phyloP scores from a whole-genome alignment of 1,140 invertebrate genomes.

The Zaprionus nigranus region DNA sequence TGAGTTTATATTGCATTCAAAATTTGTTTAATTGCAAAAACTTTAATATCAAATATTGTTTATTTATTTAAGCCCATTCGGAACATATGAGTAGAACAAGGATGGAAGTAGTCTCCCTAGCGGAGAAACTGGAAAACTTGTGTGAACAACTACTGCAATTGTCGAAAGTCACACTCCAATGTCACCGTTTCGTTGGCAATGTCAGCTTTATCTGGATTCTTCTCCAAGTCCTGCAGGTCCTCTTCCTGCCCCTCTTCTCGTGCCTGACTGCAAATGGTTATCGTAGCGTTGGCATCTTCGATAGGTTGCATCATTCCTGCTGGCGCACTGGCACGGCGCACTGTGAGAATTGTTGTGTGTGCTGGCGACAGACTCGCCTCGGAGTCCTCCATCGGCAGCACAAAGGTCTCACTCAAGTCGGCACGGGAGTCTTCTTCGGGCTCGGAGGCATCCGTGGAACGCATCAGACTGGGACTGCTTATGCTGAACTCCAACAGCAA shows the following conservation, averaged over 20 bases:
- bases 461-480: constrained; percentile 83
- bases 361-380: constrained; percentile 73
- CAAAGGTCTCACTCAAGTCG: constrained; percentile 65
- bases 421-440: constrained; percentile 56
- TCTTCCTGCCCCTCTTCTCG: constrained; percentile 2
- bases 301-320: constrained; percentile 34
- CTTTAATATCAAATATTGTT: constrained; percentile 36
- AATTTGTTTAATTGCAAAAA: constrained; percentile 31
- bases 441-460: constrained; percentile 62
- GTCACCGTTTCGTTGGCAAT: constrained; percentile 50
- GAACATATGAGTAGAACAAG: constrained; percentile 37
- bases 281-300: constrained; percentile 10
- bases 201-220: constrained; percentile 1
- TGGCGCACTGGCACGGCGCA: constrained; percentile 60
- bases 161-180: constrained; percentile 43
- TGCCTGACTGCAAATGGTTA: background rate
- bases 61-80: constrained; percentile 25
- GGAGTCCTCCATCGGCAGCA: constrained; percentile 44
- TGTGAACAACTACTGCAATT: constrained; percentile 33
- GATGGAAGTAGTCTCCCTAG: constrained; percentile 34
- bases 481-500: constrained; percentile 73
- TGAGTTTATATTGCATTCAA: constrained; percentile 33
- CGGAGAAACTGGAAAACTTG: constrained; percentile 38
- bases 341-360: constrained; percentile 72
- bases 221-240: background rate